Evolutionary conservation across 2,113 vertebrate species (phyloP).

Genomic region (Nycticorax nycticorax): DNA sequence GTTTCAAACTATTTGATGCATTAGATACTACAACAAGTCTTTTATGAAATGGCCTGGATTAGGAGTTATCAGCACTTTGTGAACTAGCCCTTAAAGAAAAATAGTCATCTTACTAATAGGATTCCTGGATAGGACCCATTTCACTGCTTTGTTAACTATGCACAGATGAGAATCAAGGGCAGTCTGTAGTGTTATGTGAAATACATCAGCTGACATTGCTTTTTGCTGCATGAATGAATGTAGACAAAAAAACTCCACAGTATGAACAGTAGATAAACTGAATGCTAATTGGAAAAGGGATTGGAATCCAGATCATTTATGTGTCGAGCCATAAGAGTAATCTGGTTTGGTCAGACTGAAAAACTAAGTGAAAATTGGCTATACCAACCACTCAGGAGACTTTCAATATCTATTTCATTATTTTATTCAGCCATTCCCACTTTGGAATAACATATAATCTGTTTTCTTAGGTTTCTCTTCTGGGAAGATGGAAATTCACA

Average conservation of each 20-base stretch:
- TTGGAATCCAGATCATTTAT: not conserved
- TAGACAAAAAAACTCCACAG: not conserved
- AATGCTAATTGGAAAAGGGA: not conserved
- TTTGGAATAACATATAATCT: not conserved
- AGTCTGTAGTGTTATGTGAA: not conserved
- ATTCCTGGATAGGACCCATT: not conserved
- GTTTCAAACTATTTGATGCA: not conserved
- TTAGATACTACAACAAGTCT: not conserved
- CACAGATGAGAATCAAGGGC: not conserved
- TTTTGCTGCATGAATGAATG: slow-evolving; percentile 4
- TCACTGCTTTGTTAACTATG: not conserved
- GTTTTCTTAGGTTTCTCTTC: not conserved
- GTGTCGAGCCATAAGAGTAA: not conserved
- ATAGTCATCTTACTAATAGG: not conserved
- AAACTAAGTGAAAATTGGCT: not conserved
- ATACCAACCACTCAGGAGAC: not conserved
- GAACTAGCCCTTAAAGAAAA: not conserved
- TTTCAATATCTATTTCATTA: not conserved
- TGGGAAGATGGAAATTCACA: not conserved
- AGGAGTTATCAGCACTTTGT: not conserved
- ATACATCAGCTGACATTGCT: not conserved
- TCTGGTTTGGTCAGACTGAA: not conserved
- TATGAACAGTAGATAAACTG: not conserved
- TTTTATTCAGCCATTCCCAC: not conserved
- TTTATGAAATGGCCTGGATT: not conserved